Evolutionary conservation across 2,888 invertebrate species (phyloP).

Genomic region (Muscina levida): DNA sequence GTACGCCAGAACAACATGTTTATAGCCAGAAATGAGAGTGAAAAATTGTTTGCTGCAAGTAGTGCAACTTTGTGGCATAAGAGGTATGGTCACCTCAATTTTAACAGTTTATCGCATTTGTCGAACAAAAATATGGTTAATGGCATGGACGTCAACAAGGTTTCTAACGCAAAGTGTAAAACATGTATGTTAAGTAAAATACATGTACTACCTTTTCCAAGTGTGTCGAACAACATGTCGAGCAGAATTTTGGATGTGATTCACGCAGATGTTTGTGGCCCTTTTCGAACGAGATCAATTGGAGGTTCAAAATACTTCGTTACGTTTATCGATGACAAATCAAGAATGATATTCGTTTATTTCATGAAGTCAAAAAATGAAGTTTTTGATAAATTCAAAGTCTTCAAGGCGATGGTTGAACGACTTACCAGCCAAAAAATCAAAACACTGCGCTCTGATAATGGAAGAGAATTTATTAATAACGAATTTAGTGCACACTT

Average conservation of each 20-base stretch:
- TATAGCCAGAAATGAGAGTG: constrained; percentile 28
- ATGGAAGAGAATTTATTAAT: constrained; percentile 45
- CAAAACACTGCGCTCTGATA: constrained; percentile 47
- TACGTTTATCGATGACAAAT: constrained; percentile 56
- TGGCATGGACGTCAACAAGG: constrained; percentile 25
- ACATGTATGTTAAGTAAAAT: constrained; percentile 35
- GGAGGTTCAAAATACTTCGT: constrained; percentile 53
- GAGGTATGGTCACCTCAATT: constrained; percentile 49
- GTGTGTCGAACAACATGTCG: constrained; percentile 27
- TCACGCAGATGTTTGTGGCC: constrained; percentile 57
- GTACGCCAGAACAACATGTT: constrained; percentile 42
- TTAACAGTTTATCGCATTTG: constrained; percentile 20
- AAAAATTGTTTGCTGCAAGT: constrained; percentile 34
- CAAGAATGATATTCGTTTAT: constrained; percentile 37
- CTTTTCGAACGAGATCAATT: constrained; percentile 37
- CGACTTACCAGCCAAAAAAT: constrained; percentile 30
- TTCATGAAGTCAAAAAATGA: too few relatives aligned
- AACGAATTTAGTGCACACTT: constrained; percentile 38
- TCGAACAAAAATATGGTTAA: constrained; percentile 17
- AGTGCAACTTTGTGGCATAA: constrained; percentile 40
- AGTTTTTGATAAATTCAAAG: constrained; percentile 31
- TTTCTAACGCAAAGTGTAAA: constrained; percentile 5
- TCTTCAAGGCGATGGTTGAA: background rate
- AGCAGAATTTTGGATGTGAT: constrained; percentile 41
- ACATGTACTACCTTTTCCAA: constrained; percentile 40